Conservation (phyloP, 2,888 invertebrate genomes). For the Ferrisia virgata region DNA sequence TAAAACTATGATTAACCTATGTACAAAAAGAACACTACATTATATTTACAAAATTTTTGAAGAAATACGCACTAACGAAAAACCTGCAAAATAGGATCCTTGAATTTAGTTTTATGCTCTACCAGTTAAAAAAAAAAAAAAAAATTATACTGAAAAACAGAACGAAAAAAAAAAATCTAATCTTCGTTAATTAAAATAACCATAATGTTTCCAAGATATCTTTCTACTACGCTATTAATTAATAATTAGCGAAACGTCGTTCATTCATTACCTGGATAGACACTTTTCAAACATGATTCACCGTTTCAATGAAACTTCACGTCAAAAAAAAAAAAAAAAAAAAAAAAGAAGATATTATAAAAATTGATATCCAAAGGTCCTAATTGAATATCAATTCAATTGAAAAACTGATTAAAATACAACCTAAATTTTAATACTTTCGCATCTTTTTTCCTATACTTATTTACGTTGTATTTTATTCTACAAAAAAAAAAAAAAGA, state of each 20-base stretch:
- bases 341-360: neutral
- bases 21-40: slow-evolving; percentile 40
- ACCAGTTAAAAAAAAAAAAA: neutral
- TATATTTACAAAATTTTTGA: slow-evolving; percentile 29
- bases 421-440: too few relatives aligned
- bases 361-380: neutral
- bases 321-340: neutral
- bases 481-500: too few relatives aligned
- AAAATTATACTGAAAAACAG: neutral
- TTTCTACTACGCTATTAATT: neutral
- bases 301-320: too few relatives aligned
- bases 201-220: neutral
- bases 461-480: too few relatives aligned
- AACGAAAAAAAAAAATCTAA: neutral
- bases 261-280: neutral
- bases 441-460: too few relatives aligned
- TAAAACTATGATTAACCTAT: slow-evolving; percentile 20
- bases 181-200: neutral
- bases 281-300: neutral
- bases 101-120: neutral
- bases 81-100: slow-evolving; percentile 21
- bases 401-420: too few relatives aligned
- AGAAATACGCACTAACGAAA: slow-evolving; percentile 25
- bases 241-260: neutral
- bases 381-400: too few relatives aligned